Conservation (phyloP, 2,888 invertebrate genomes). For the Drosophila multiciliata region DNA sequence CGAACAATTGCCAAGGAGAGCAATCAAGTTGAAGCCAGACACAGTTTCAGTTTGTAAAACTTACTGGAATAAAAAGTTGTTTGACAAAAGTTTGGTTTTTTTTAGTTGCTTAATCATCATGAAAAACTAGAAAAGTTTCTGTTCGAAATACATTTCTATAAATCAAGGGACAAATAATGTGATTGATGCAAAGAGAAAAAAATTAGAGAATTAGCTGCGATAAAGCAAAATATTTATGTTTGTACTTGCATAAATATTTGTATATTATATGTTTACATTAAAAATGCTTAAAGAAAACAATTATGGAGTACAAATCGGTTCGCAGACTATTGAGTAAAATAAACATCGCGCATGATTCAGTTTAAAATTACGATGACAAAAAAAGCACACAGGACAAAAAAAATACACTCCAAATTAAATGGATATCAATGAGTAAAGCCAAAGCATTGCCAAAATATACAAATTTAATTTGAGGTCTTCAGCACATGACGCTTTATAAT, state of each 20-base stretch:
- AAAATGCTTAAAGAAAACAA: not conserved
- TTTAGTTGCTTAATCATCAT: conserved; percentile 37
- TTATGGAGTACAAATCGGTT: not conserved
- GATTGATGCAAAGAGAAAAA: not conserved
- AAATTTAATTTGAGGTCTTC: conserved; percentile 9
- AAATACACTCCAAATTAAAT: conserved; percentile 26
- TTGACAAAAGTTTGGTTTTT: conserved; percentile 33
- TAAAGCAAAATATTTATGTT: not conserved
- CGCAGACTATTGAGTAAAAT: conserved; percentile 4
- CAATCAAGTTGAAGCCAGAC: conserved; percentile 20
- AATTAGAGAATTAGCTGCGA: not conserved
- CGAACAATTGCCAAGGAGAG: conserved; percentile 6
- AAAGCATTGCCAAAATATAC: not conserved
- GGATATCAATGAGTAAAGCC: conserved; percentile 36
- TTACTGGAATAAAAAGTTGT: conserved; percentile 32
- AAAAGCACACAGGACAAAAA: conserved; percentile 2
- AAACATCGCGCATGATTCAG: conserved; percentile 15
- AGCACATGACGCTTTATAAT: conserved; percentile 41
- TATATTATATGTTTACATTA: not conserved
- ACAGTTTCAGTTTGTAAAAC: not conserved
- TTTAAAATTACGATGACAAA: not conserved
- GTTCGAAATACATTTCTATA: not conserved
- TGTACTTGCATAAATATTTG: not conserved
- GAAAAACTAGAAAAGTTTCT: conserved; percentile 36
- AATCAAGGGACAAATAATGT: conserved; percentile 6